Percentiles rank a stretch among this genome's conserved stretches.
Evolutionary conservation across 2,113 vertebrate species (phyloP).

Genomic region (Rhinichthys klamathensis): DNA sequence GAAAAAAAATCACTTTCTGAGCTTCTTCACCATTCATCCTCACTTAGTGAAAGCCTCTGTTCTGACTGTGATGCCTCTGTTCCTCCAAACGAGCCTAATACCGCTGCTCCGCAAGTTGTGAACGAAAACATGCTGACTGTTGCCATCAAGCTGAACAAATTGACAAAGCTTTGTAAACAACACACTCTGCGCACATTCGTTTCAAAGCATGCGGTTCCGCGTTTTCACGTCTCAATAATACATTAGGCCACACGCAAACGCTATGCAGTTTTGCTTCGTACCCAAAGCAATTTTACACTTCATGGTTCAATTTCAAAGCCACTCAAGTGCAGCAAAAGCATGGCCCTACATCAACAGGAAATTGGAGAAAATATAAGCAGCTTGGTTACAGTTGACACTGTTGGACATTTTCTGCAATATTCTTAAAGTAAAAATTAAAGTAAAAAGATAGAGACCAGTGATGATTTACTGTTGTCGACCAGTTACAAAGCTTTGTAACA

Average conservation of each 20-base stretch:
- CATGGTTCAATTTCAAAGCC: slow-evolving; percentile 66
- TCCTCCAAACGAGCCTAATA: slow-evolving; percentile 54
- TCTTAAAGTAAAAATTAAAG: neutral
- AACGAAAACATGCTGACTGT: slow-evolving; percentile 56
- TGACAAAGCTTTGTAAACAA: slow-evolving; percentile 71
- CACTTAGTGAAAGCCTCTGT: slow-evolving; percentile 37
- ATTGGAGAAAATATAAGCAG: slow-evolving; percentile 64
- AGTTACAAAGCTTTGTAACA: neutral
- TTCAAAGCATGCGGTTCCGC: slow-evolving; percentile 55
- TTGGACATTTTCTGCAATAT: slow-evolving; percentile 58
- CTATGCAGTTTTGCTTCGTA: slow-evolving; percentile 53
- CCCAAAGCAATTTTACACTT: slow-evolving; percentile 71
- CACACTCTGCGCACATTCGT: slow-evolving; percentile 60
- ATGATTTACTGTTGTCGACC: neutral
- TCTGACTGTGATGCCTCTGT: slow-evolving; percentile 49
- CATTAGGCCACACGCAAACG: slow-evolving; percentile 61
- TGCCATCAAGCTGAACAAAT: slow-evolving; percentile 68
- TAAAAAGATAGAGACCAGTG: neutral
- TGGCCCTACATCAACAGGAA: slow-evolving; percentile 59
- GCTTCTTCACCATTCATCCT: slow-evolving; percentile 39
- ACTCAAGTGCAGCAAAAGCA: slow-evolving; percentile 60
- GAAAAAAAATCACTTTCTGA: slow-evolving; percentile 24
- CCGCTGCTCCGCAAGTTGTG: slow-evolving; percentile 41
- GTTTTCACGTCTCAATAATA: slow-evolving; percentile 65
- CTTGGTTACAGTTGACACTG: slow-evolving; percentile 63